Base-by-base conservation (phyloP, 2,797 vertebrate species). In the Strix occidentalis region DNA sequence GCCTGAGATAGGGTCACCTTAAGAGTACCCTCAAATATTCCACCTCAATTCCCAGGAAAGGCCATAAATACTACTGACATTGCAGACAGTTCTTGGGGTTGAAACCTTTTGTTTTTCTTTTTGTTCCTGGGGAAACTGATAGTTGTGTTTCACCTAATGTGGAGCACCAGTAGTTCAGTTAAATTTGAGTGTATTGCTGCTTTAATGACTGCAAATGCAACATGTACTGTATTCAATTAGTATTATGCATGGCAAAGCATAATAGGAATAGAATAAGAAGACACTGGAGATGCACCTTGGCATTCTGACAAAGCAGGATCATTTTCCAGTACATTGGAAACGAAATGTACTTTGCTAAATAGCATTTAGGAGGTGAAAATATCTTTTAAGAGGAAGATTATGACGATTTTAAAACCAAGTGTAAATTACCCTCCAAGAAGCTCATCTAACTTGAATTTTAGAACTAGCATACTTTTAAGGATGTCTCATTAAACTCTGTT, bases 261-360 rank as follows among this genome's bases (percentile, higher is more conserved):
- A 61, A 85, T 24, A 82, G n/a, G 45, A 68, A 51, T 58, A 53
- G 76, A 80, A 45, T 35, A 87, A 66, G 37, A 81, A 41, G 71
- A 61, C 43, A 72, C 13, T 89, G 87, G 91, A 93, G 88, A 89
- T 78, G 26, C 50, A n/a, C 23, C 26, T 85, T 85, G 96, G 93
- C 91, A 50, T 93, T 92, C 41, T 70, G 85, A 87, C 81, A 96
- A 65, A 79, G 31, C 11, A 51, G 66, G 80, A 75, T 94, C 39
- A 48, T 51, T 89, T 96, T 93, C 0, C 3, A 92, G 64, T 20
- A 50, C 10, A 2, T 1, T 90, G 64, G 66, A 79, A 94, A 72
- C 50, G 16, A 90, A 95, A 90, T 26, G 48, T 48, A 24, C 50
- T 89, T 91, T 57, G 43, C 66, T 87, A 76, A 88, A 28, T 51